Evolutionary conservation across 2,113 vertebrate species (phyloP), one percentile per base, ranked within the genome.

Genomic region (Semicossyphus pulcher): DNA sequence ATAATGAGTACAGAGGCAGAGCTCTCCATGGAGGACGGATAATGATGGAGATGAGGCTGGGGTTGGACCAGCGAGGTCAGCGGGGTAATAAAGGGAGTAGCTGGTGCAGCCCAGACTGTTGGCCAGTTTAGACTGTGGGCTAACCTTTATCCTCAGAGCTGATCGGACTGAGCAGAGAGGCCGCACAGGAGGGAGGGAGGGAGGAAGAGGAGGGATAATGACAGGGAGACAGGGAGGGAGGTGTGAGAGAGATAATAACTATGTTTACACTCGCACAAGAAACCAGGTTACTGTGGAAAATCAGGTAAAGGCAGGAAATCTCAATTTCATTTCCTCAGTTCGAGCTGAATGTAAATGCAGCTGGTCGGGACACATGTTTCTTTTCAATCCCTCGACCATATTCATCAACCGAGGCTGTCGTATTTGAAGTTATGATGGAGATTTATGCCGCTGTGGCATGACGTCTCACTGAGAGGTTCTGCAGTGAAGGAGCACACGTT

Each of bases 1-100:
- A 85, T 82, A 82, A 88, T 78, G 79, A 88, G 80, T 2, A 67
- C 51, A 34, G 79, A 76, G 69, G 25, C 65, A 64, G 62, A 37
- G 67, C 49, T 78, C 68, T 81, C 37, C 3, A 12, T 18, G 32
- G 48, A 80, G 56, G 57, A 80, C 1, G 42, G 67, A 66, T 66
- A 83, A 70, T 65, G 66, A 78, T 48, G 77, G 63, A 56, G 78
- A 63, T 48, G 72, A 79, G 67, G 52, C 7, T 25, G 48, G 65
- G 64, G 65, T 72, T 59, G 45, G 61, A 80, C 45, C 72, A 60
- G 51, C 53, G 39, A 64, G 72, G 80, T 80, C 44, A 41, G 57
- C 52, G 76, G 74, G 75, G 82, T 64, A 60, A 86, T 78, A 29
- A 44, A 57, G n/a, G 59, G 56, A 36, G 44, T 25, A 58, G 37